These are phyloP conservation scores for Sorex maritimensis DNA, from an alignment of 2,797 vertebrate species.

Conservation along the genomic window DNA sequence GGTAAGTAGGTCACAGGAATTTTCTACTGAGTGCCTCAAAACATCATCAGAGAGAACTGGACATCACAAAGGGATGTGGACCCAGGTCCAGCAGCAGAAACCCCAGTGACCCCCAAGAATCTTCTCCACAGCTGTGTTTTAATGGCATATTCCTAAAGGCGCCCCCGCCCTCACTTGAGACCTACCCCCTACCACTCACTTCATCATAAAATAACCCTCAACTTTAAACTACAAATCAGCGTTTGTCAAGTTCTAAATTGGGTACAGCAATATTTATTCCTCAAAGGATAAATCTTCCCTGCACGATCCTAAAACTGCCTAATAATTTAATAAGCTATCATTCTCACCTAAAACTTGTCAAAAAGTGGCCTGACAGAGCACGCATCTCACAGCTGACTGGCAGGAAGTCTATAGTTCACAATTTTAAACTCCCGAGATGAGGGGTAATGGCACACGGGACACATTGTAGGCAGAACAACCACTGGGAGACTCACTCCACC, in stretches of 20 bases:
- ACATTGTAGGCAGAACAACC: constrained; percentile 64
- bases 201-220: constrained; percentile 85
- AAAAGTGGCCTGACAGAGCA: constrained; percentile 84
- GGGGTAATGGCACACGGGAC: background rate
- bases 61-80: background rate
- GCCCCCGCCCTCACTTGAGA: constrained; percentile 80
- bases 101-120: constrained; percentile 63
- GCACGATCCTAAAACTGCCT: constrained; percentile 85
- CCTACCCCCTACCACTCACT: constrained; percentile 56
- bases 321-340: constrained; percentile 87
- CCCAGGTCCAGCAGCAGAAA: background rate
- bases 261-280: constrained; percentile 89
- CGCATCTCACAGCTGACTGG: constrained; percentile 78
- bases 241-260: constrained; percentile 89
- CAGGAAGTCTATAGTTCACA: constrained; percentile 60
- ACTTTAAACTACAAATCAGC: constrained; percentile 86
- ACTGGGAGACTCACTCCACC: constrained; percentile 68
- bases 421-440: constrained; percentile 71
- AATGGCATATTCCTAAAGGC: constrained; percentile 67
- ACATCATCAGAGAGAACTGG: background rate
- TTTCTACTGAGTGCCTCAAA: background rate
- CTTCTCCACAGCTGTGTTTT: constrained; percentile 75
- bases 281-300: constrained; percentile 88
- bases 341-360: constrained; percentile 84
- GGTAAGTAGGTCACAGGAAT: background rate